Percentiles rank a stretch among this genome's conserved stretches.
Evolutionary conservation across 2,888 invertebrate species (phyloP).

Genomic region (Chloroclysta siterata): DNA sequence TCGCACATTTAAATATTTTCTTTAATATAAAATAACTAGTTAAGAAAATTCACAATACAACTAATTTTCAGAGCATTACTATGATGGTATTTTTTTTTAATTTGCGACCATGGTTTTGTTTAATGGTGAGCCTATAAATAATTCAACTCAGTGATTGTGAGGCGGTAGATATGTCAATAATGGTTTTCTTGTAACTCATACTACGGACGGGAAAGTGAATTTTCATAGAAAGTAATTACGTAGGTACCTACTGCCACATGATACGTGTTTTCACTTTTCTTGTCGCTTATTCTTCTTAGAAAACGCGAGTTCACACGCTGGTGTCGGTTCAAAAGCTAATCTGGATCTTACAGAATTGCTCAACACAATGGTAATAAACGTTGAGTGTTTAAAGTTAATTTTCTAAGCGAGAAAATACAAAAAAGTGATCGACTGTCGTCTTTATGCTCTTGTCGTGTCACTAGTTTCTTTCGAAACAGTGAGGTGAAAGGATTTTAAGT

Average conservation of each 20-base stretch:
- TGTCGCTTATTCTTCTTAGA: conserved; percentile 20
- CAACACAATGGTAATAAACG: conserved; percentile 42
- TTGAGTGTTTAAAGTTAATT: conserved; percentile 10
- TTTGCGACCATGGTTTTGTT: too few relatives aligned
- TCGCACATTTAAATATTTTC: too few relatives aligned
- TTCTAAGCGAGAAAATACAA: conserved; percentile 14
- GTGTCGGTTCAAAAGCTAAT: conserved; percentile 31
- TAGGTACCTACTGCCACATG: conserved; percentile 16
- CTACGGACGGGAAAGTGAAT: conserved; percentile 25
- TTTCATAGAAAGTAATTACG: conserved; percentile 33
- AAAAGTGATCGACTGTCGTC: neutral
- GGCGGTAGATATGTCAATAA: too few relatives aligned
- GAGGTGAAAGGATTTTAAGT: too few relatives aligned
- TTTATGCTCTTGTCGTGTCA: neutral
- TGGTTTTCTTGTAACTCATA: conserved; percentile 16
- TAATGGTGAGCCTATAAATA: too few relatives aligned
- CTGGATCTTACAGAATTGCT: conserved; percentile 42
- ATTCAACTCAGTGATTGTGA: too few relatives aligned
- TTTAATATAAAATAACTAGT: too few relatives aligned
- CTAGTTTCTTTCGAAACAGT: too few relatives aligned
- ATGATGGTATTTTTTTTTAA: too few relatives aligned
- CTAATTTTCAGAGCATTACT: too few relatives aligned
- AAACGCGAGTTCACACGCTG: conserved; percentile 32
- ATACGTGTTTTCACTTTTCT: conserved; percentile 37
- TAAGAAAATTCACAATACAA: too few relatives aligned